Conservation (phyloP, 1,140 invertebrate genomes). For the Polypedilum vanderplanki region DNA sequence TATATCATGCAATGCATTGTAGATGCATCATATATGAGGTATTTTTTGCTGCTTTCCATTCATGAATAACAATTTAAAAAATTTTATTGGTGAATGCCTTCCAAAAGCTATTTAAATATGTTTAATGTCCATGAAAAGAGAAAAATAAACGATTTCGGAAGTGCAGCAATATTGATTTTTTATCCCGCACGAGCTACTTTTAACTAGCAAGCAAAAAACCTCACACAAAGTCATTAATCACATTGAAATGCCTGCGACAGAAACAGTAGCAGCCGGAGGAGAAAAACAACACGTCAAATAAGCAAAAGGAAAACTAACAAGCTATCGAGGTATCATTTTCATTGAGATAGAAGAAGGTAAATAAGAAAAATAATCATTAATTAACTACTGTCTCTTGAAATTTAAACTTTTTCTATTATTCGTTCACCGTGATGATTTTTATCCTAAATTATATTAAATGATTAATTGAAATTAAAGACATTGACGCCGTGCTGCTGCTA, state of each 20-base stretch:
- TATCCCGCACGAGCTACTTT: not conserved
- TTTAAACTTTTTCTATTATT: not conserved
- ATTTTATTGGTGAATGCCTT: not conserved
- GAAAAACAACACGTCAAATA: not conserved
- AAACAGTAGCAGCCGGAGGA: not conserved
- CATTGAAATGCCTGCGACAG: not conserved
- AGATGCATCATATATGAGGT: constrained; percentile 1
- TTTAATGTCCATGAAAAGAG: constrained; percentile 8
- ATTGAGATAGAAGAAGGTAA: not conserved
- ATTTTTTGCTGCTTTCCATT: constrained; percentile 20
- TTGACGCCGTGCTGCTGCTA: not conserved
- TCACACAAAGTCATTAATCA: constrained; percentile 17
- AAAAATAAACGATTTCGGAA: not conserved
- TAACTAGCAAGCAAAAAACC: not conserved
- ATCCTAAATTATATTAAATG: not conserved
- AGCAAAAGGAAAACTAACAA: constrained; percentile 1
- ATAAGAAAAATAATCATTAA: constrained; percentile 11
- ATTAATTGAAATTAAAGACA: constrained; percentile 28
- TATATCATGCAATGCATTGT: not conserved
- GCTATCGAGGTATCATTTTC: not conserved
- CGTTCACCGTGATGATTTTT: constrained; percentile 13
- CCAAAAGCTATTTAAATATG: constrained; percentile 25
- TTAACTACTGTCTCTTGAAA: constrained; percentile 21
- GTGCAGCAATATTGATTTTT: constrained; percentile 12
- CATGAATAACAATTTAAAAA: not conserved